Conservation (phyloP, 1,140 invertebrate genomes). For the Araneus ventricosus region DNA sequence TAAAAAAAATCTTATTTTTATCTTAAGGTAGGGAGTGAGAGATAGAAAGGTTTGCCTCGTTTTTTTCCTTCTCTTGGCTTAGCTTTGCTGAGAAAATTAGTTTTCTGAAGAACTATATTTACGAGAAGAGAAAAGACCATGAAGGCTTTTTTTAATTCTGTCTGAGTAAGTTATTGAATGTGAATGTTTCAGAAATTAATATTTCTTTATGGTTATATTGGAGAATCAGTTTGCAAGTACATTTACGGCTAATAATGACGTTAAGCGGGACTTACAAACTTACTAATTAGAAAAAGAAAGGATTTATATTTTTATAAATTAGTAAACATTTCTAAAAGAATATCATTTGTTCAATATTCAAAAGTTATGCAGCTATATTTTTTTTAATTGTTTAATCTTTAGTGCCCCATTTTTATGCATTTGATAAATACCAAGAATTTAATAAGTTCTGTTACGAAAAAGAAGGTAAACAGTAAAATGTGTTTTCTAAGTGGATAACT, state of each 20-base stretch:
- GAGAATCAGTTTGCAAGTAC: background rate
- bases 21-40: background rate
- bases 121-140: background rate
- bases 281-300: too few species aligned
- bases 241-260: background rate
- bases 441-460: too few species aligned
- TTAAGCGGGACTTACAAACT: too few species aligned
- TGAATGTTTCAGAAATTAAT: background rate
- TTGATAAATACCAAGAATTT: too few species aligned
- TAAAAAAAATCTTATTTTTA: conserved; percentile 40
- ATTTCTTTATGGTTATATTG: background rate
- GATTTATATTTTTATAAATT: too few species aligned
- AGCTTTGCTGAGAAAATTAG: conserved; percentile 62
- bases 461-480: too few species aligned
- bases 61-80: background rate
- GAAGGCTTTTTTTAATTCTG: background rate
- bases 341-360: too few species aligned
- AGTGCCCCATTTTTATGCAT: too few species aligned
- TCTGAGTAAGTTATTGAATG: background rate
- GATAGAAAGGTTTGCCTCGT: background rate
- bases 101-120: conserved; percentile 68
- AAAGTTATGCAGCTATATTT: too few species aligned
- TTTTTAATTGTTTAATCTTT: too few species aligned
- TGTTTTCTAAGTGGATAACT: too few species aligned
- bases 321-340: too few species aligned